phyloP scores from a whole-genome alignment of 2,888 invertebrate species.

The Meta bourneti region DNA sequence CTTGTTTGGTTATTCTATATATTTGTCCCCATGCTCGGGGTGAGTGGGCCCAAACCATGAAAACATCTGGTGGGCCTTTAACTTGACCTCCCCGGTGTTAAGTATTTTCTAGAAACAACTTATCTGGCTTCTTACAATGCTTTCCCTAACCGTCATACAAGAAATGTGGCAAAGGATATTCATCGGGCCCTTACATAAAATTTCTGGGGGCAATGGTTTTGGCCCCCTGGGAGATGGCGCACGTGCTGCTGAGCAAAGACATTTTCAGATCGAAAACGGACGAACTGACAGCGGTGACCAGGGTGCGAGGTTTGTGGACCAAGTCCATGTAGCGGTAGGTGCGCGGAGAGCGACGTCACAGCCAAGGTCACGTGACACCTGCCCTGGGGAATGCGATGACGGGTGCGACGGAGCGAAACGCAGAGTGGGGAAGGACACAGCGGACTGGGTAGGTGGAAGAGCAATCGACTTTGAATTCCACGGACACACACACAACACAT shows the following conservation, averaged over 20 bases:
- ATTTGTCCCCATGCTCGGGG: too few relatives aligned
- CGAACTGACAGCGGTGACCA: slow-evolving; percentile 5
- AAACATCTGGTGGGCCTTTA: too few relatives aligned
- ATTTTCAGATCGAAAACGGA: not conserved
- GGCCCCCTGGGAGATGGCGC: not conserved
- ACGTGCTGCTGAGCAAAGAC: not conserved
- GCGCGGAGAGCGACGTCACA: slow-evolving; percentile 50
- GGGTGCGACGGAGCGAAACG: slow-evolving; percentile 50
- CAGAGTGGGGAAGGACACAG: not conserved
- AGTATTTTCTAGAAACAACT: too few relatives aligned
- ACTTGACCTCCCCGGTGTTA: too few relatives aligned
- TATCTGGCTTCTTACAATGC: too few relatives aligned
- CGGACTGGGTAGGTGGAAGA: slow-evolving; percentile 2
- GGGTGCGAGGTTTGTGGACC: not conserved
- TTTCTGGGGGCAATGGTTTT: not conserved
- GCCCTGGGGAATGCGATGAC: slow-evolving; percentile 50
- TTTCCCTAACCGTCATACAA: too few relatives aligned
- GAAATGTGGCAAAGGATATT: too few relatives aligned
- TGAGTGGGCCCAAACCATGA: too few relatives aligned
- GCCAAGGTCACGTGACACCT: slow-evolving; percentile 65
- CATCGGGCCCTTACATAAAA: not conserved
- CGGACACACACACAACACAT: slow-evolving; percentile 27
- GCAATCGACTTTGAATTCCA: slow-evolving; percentile 40
- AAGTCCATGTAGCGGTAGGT: slow-evolving; percentile 44
- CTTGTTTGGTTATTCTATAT: too few relatives aligned